Base-by-base conservation (phyloP, 1,140 invertebrate species). In the Ostrea denselamellosa region DNA sequence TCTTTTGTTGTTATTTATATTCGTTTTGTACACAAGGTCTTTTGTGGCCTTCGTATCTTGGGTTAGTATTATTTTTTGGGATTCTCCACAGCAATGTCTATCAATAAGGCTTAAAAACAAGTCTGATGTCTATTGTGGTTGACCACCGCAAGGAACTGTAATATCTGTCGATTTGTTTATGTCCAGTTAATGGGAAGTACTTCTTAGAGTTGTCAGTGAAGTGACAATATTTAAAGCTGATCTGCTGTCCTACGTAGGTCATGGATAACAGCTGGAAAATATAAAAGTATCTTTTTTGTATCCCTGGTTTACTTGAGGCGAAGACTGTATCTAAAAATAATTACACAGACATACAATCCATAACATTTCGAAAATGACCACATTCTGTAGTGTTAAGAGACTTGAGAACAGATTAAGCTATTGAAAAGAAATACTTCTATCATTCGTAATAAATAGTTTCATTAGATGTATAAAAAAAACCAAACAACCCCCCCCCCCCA, bases 111-210 rank as follows among this genome's bases (percentile, higher is more conserved):
- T 19, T n/a, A 62, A 62, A 62, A 62, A 62, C 17, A 62, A 19
- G 17, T 19, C 17, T n/a, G n/a, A n/a, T 9, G 56, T 17, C 56
- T 62, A 14, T 34, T 77, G 68, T 77, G 68, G 68, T 77, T 12
- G 68, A 77, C 68, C 68, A 77, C 9, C 68, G 22, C 25, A 77
- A 34, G 28, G 68, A 25, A 4, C 68, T 0, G 14, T 77, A n/a
- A 77, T 34, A 28, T 77, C 28, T 34, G 68, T 77, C 68, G 68
- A 77, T 77, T 77, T 25, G 22, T 77, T 71, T 77, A 77, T 77
- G 12, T 4, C 25, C 68, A 28, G 25, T 77, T 77, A 34, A 77
- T 28, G 68, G 68, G 14, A 77, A 77, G 25, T 77, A 34, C 68
- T 34, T 77, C 68, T 28, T 19, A 62, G 68, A 25, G 14, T 77